Evolutionary conservation across 2,888 invertebrate genomes (phyloP), one percentile per base, ranked within the genome.

Genomic region (Marasmarcha lunaedactyla): DNA sequence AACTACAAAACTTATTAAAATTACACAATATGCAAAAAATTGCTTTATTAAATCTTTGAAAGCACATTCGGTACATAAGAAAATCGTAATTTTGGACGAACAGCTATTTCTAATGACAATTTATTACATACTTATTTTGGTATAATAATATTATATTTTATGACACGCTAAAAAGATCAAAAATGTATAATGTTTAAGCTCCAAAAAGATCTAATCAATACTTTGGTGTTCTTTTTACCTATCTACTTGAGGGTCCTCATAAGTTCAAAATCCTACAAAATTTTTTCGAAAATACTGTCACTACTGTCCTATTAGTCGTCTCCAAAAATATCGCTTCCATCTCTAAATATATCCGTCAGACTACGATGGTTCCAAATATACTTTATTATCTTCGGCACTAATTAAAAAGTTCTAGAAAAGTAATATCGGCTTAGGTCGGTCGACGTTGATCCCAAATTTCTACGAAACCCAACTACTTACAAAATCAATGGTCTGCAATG

Each of bases 271-370:
- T 11, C 13, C 51, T 53, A 45, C 58, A 69, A 78, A 71, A 60
- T 54, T 63, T 52, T 66, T 57, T 79, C 76, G 68, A 79, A 81
- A 81, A 81, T 79, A 79, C 70, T 63, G 76, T 63, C 54, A 57
- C 71, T 72, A 76, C 71, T 64, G 30, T 11, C 10, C 30, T 30
- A 34, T 60, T 63, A 61, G 62, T 45, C n/a, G n/a, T 51, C 72
- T 60, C 58, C 69, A 73, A 76, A 77, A 74, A 78, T 77, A 79
- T 65, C 48, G 66, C 71, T 76, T 76, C 65, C 57, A 70, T 71
- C 63, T 61, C 48, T 70, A 63, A 20, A 20, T 69, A 70, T 33
- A 64, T 55, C 59, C 54, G 59, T 74, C 63, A 67, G 61, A 70
- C 69, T 69, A 68, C 59, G 20, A 20, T 7, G 3, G 30, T 10